Evolutionary conservation across 2,113 vertebrate genomes (phyloP), one percentile per base, ranked within the genome.

Genomic region (Apodemus speciosus): DNA sequence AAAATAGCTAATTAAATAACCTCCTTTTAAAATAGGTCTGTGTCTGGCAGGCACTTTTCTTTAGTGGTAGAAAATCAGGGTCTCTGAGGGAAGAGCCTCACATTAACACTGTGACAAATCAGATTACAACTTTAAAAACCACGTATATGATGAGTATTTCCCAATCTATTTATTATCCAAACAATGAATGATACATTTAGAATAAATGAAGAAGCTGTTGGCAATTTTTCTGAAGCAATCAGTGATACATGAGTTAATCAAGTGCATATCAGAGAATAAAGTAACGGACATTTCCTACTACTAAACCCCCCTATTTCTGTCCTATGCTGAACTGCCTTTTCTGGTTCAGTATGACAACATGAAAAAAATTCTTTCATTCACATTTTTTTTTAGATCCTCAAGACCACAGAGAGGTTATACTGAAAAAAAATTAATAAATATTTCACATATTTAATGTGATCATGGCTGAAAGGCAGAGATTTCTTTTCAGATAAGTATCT

Each of bases 1-100:
- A 96, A 96, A 96, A 91, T 89, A 91, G 77, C 93, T 94, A 97
- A 97, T 94, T 93, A 95, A 97, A 96, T 95, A 94, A 92, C 60
- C 69, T 77, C 53, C 56, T 88, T 88, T 81, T 40, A 85, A 91
- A 95, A 90, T 40, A 88, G 66, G 27, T 68, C 79, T 91, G n/a
- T 89, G 64, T 89, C 85, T 95, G 71, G 27, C 90, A 93, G 85
- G 81, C 15, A 56, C n/a, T 81, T 95, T 90, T 62, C 35, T 72
- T 89, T 46, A 81, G 51, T 91, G 49, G 23, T 66, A 75, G 38
- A 93, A 93, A 94, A 84, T 30, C 16, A 25, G 71, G 32, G 23
- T 89, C 25, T 91, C 71, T 38, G 62, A n/a, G 49, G 71, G 62
- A 91, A 96, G 76, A 71, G 30, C 30, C 51, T 80, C 25, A 7